These are phyloP conservation scores for Steinernema carpocapsae DNA, from an alignment of 2,888 invertebrate species.

Conservation along the genomic window DNA sequence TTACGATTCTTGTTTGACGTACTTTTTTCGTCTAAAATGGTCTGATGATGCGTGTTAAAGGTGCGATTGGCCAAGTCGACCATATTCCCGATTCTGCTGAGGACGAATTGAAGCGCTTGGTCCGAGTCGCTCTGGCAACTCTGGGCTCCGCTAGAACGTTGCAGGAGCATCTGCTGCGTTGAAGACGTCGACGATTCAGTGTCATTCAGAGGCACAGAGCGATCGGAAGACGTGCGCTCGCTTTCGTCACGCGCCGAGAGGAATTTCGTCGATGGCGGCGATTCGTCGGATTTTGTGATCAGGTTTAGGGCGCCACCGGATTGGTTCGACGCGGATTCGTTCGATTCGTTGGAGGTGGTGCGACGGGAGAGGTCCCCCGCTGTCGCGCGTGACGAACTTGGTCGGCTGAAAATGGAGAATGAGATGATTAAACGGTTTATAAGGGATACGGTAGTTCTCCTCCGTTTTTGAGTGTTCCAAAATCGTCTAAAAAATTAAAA, in stretches of 20 bases:
- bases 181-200: conserved; percentile 16
- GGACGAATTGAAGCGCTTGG: conserved; percentile 41
- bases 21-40: conserved; percentile 37
- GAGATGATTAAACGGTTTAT: too few relatives aligned
- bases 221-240: conserved; percentile 28
- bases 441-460: too few relatives aligned
- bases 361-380: conserved; percentile 18
- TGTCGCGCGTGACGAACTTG: conserved; percentile 13
- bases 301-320: conserved; percentile 13
- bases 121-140: conserved; percentile 36
- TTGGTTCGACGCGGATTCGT: conserved; percentile 8
- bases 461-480: too few relatives aligned
- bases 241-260: conserved; percentile 3
- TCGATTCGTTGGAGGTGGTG: conserved; percentile 1
- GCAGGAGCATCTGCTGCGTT: conserved; percentile 24
- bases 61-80: conserved; percentile 56
- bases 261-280: conserved; percentile 2
- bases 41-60: conserved; percentile 54
- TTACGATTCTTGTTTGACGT: too few relatives aligned
- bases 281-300: conserved; percentile 21
- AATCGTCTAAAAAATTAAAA: too few relatives aligned
- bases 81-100: conserved; percentile 51
- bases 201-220: conserved; percentile 15
- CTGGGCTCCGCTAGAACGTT: conserved; percentile 32
- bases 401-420: neutral